Evolutionary conservation across 2,797 vertebrate species (phyloP), one percentile per base, ranked within the genome.

Genomic region (Pteropus rufus): DNA sequence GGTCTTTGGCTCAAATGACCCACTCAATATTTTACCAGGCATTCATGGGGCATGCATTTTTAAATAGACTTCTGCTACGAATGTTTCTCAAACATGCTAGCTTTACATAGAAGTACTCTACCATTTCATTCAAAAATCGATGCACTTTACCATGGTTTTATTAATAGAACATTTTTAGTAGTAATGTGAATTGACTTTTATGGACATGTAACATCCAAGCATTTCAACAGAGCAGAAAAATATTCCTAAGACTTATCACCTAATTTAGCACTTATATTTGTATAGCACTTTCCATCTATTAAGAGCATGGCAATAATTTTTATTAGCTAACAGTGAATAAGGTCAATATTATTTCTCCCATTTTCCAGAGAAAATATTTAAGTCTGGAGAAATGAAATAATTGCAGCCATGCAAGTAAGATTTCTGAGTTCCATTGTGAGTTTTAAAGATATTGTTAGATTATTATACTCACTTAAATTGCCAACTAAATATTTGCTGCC

Each of bases 191-290:
- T 44, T 56, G 10, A 73, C 44, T 81, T 91, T 93, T 92, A 76
- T 10, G 9, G n/a, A 95, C 15, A 36, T 86, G 14, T 64, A 85
- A 65, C 15, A 86, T 64, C 19, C 31, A 92, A 79, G 12, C 5
- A 64, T 84, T 93, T 96, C 93, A 96, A 70, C 15, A 86, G 58
- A 95, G 88, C 46, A 90, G 54, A 87, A 70, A 91, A 80, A 85
- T 62, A 65, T 54, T 56, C 41, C 80, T 81, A 49, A 94, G 31
- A 89, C 11, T 67, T 60, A 64, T 18, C 67, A 36, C 41, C 41
- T 89, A 76, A 90, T 94, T 97, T 94, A 91, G 14, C 76, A 80
- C 26, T 95, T 80, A 56, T 18, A 84, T 94, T 93, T 88, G 64
- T 16, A 39, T 79, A 79, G 49, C 15, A 77, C 19, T 81, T 96